Conservation (phyloP, 2,888 invertebrate genomes). For the Ennomos erosarius region DNA sequence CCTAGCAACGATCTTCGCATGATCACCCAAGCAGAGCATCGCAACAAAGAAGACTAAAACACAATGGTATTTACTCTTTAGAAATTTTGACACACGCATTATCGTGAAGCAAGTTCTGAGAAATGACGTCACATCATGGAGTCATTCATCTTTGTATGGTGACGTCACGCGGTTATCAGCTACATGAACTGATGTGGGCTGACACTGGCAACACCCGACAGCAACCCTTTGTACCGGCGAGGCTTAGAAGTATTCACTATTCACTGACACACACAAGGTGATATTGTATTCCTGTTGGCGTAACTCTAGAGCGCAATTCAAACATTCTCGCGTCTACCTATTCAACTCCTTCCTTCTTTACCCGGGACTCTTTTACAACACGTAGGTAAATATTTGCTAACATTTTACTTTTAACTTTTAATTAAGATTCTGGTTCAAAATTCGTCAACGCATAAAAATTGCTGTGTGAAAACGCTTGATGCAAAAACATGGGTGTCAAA, state of each 20-base stretch:
- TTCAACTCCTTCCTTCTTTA: constrained; percentile 25
- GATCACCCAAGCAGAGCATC: constrained; percentile 59
- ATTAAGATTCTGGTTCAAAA: neutral
- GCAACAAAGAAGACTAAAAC: constrained; percentile 51
- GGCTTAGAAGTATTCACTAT: constrained; percentile 54
- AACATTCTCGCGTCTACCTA: constrained; percentile 21
- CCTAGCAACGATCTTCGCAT: constrained; percentile 49
- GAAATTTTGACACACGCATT: constrained; percentile 43
- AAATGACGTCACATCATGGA: constrained; percentile 42
- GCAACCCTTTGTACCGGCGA: constrained; percentile 48
- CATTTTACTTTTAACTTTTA: constrained; percentile 21
- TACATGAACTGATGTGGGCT: constrained; percentile 28
- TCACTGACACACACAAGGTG: constrained; percentile 33
- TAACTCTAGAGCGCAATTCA: constrained; percentile 41
- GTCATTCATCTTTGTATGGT: constrained; percentile 47
- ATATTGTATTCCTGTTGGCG: constrained; percentile 25
- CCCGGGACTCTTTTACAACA: constrained; percentile 17
- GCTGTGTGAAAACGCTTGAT: constrained; percentile 1
- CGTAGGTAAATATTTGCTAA: constrained; percentile 19
- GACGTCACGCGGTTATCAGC: constrained; percentile 58
- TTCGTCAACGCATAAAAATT: neutral
- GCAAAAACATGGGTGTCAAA: constrained; percentile 15
- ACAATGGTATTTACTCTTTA: constrained; percentile 48
- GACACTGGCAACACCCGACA: constrained; percentile 44
- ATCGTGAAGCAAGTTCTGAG: constrained; percentile 22